A percentile compares a stretch with the other conserved stretches of the same genome.
phyloP scores from a whole-genome alignment of 2,113 vertebrate species.

The Ploceus nigricollis region DNA sequence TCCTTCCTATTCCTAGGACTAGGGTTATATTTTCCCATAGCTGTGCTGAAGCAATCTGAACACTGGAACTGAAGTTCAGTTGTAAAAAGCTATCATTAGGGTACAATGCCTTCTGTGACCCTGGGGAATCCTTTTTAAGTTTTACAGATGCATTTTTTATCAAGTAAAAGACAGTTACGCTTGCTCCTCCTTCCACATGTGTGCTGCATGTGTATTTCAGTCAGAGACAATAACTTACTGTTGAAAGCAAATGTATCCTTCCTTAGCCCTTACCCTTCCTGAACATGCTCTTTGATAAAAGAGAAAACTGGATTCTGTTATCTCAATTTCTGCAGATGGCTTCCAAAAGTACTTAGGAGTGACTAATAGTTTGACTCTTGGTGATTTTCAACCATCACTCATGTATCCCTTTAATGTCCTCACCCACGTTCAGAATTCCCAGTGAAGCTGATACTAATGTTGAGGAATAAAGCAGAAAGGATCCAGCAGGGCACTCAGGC shows the following conservation, averaged over 20 bases:
- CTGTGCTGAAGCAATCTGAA: not conserved
- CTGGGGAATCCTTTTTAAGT: not conserved
- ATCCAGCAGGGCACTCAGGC: not conserved
- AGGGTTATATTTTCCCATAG: conserved; percentile 11
- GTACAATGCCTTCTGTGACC: not conserved
- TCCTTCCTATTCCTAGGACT: conserved; percentile 24
- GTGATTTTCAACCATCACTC: not conserved
- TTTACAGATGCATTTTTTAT: conserved; percentile 11
- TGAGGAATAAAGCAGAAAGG: not conserved
- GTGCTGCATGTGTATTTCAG: conserved; percentile 19
- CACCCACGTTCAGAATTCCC: not conserved
- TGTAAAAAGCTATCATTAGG: not conserved
- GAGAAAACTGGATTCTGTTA: conserved; percentile 18
- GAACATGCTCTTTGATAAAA: conserved; percentile 15
- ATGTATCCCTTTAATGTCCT: not conserved
- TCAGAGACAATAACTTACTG: conserved; percentile 9
- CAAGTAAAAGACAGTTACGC: not conserved
- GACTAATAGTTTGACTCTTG: not conserved
- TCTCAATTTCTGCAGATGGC: not conserved
- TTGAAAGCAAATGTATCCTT: conserved; percentile 36
- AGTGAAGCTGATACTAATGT: not conserved
- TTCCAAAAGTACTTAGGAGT: conserved; percentile 5
- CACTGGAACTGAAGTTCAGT: not conserved
- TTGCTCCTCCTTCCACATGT: conserved; percentile 1
- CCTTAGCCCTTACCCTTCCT: not conserved